Evolutionary conservation across 2,888 invertebrate species (phyloP).

Genomic region (Acrobasis consociella): DNA sequence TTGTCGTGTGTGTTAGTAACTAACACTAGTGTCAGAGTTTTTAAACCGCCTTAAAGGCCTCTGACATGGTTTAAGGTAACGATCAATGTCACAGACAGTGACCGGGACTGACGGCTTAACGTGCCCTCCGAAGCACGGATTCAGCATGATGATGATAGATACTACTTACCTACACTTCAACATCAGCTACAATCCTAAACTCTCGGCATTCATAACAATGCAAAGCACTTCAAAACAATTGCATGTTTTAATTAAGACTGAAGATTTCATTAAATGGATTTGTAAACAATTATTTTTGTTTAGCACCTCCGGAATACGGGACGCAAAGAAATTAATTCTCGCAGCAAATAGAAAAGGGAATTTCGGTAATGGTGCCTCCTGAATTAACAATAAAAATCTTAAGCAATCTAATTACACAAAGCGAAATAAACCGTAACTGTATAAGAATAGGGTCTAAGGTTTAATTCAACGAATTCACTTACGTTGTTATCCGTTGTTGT

Average conservation of each 20-base stretch:
- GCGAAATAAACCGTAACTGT: neutral
- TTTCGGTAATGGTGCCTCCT: constrained; percentile 14
- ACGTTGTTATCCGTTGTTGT: neutral
- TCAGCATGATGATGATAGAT: too few species aligned
- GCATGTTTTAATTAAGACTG: constrained; percentile 32
- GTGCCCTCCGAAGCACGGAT: too few species aligned
- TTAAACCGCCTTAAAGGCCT: too few species aligned
- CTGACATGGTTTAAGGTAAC: too few species aligned
- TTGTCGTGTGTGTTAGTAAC: too few species aligned
- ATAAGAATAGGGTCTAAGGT: neutral
- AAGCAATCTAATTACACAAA: constrained; percentile 1
- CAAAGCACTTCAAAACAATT: constrained; percentile 28
- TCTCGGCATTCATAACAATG: constrained; percentile 15
- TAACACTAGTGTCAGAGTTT: too few species aligned
- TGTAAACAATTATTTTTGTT: constrained; percentile 40
- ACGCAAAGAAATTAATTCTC: constrained; percentile 37
- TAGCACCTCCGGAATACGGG: constrained; percentile 32
- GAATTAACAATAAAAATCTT: constrained; percentile 17
- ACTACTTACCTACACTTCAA: neutral
- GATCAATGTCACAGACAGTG: too few species aligned
- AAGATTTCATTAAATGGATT: constrained; percentile 36
- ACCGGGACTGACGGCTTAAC: too few species aligned
- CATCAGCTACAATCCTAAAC: neutral
- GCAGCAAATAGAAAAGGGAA: constrained; percentile 16
- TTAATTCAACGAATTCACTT: neutral